Base-by-base conservation (phyloP, 2,797 vertebrate genomes). In the Cyclopterus lumpus region DNA sequence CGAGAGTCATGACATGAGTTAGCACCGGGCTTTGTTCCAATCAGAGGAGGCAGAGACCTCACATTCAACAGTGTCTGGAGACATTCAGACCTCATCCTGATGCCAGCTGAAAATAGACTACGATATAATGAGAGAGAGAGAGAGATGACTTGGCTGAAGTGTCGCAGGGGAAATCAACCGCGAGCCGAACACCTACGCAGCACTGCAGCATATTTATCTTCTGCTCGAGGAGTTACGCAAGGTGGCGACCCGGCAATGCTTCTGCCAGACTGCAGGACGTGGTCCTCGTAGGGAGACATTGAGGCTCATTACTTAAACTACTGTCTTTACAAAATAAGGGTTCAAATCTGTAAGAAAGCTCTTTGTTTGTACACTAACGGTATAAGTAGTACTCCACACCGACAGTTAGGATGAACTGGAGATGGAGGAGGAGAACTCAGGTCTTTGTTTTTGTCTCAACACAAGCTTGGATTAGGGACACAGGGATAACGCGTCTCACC, bases 401-500 rank as follows among this genome's bases (percentile, higher is more conserved):
- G 8, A 46, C 15, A 54, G 28, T 15, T 11, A 30, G 20, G 40
- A 60, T 32, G n/a, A 53, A 46, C 44, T 59, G 22, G 20, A 48
- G 44, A 4, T 42, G 8, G 2, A 42, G 30, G 7, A 28, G 8
- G 16, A 44, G 46, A 30, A 6, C 53, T 64, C 18, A 5, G 5
- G 11, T 65, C 24, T 61, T 53, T 44, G 49, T 40, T 53, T 32
- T 5, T 30, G 6, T 60, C 61, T 59, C 22, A 0, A 36, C 15
- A 11, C 2, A 3, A 8, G 14, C 3, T 18, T 15, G 15, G 24
- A 26, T 26, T 11, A 9, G 2, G 16, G 8, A 38, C 28, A 40
- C 9, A 64, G 8, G 14, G 20, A 28, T 64, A 12, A 60, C 67
- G 30, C 53, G 8, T 92, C 92, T 91, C 85, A 99, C 98, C 97